Percentiles rank a stretch among this genome's conserved stretches.
Evolutionary conservation across 2,113 vertebrate genomes (phyloP).

Genomic region (Dolichallabes microphthalmus): DNA sequence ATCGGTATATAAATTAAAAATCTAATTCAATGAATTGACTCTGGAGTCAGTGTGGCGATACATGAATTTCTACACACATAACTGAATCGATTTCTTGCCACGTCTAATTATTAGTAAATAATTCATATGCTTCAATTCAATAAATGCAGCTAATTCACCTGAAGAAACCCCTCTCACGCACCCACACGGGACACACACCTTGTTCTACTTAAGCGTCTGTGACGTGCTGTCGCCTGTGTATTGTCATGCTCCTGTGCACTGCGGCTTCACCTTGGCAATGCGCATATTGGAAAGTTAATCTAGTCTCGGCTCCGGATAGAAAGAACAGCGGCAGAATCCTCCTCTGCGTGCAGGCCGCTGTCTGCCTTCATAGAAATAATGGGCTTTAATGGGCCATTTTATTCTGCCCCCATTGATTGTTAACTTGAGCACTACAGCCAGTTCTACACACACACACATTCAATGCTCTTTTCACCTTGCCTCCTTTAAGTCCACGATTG

Average conservation of each 20-base stretch:
- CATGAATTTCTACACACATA: too few species aligned
- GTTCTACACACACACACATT: not conserved
- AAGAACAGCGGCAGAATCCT: slow-evolving; percentile 42
- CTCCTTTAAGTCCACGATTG: slow-evolving; percentile 39
- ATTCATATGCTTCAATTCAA: not conserved
- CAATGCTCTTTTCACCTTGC: slow-evolving; percentile 1
- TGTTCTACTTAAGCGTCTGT: not conserved
- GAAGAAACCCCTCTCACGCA: not conserved
- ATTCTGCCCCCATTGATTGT: slow-evolving; percentile 56
- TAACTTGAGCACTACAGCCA: not conserved
- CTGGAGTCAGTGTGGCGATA: too few species aligned
- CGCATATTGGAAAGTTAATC: not conserved
- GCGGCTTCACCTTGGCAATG: slow-evolving; percentile 53
- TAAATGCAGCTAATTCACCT: not conserved
- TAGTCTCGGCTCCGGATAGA: slow-evolving; percentile 31
- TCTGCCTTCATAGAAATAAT: slow-evolving; percentile 60
- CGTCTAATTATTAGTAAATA: not conserved
- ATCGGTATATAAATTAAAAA: too few species aligned
- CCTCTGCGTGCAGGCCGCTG: slow-evolving; percentile 47
- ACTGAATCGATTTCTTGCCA: too few species aligned
- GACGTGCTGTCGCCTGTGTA: not conserved
- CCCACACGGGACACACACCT: slow-evolving; percentile 11
- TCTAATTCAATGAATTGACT: too few species aligned
- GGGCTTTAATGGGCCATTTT: slow-evolving; percentile 58
- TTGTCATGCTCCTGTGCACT: slow-evolving; percentile 30